phyloP scores from a whole-genome alignment of 2,113 vertebrate species.

The Megaceryle maxima region DNA sequence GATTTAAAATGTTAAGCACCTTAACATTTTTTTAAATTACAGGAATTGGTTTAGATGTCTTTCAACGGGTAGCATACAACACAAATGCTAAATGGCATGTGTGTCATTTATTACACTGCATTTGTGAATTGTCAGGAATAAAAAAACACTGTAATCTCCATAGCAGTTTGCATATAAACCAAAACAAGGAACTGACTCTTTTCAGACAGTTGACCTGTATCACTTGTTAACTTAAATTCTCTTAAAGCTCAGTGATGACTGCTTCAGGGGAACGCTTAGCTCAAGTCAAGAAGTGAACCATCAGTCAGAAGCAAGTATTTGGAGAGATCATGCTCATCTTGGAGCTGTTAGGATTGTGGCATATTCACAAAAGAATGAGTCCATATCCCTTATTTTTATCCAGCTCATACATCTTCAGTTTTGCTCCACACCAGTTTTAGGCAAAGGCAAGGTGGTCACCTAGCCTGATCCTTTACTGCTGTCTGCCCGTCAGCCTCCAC shows the following conservation, averaged over 20 bases:
- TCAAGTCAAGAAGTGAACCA: background rate
- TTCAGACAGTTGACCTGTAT: background rate
- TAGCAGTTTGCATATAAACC: background rate
- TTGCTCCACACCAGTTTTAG: background rate
- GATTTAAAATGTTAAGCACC: background rate
- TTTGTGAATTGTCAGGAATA: background rate
- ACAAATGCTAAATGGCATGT: background rate
- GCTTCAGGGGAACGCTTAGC: background rate
- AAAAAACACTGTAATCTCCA: background rate
- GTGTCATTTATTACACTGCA: background rate
- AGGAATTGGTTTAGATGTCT: background rate
- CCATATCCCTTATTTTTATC: background rate
- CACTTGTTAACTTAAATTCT: background rate
- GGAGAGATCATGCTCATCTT: background rate
- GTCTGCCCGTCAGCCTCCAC: no score
- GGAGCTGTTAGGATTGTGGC: background rate
- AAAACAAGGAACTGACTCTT: background rate
- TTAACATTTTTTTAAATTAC: background rate
- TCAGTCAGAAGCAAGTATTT: background rate
- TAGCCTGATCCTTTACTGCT: background rate
- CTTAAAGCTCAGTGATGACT: background rate
- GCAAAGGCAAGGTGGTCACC: background rate
- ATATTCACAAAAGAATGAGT: background rate
- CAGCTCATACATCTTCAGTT: accelerated
- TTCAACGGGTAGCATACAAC: background rate